Percentiles rank a stretch among this genome's conserved stretches.
Conservation (phyloP, 64 coral and sea anemone species). For the Porites australiensis region DNA sequence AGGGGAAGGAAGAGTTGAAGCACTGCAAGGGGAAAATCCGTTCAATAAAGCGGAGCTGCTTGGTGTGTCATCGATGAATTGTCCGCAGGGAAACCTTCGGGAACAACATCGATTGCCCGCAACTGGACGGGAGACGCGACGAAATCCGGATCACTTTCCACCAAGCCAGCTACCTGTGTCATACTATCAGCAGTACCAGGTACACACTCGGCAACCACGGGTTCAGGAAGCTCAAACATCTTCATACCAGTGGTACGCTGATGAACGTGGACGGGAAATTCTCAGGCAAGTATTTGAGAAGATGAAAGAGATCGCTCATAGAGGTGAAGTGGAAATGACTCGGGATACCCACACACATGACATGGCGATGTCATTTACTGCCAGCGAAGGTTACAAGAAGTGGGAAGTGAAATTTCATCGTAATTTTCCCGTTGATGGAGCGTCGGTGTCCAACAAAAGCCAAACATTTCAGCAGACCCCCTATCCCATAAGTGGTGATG, state of each 20-base stretch:
- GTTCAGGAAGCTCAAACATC: neutral
- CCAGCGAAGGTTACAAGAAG: neutral
- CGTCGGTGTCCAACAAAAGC: neutral
- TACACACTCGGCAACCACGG: neutral
- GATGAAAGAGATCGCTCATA: neutral
- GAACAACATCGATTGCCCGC: too few species aligned
- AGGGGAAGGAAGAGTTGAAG: neutral
- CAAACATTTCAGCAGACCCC: neutral
- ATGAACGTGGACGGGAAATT: neutral
- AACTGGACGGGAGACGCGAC: too few species aligned
- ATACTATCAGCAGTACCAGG: neutral
- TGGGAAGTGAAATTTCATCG: slow-evolving; percentile 9
- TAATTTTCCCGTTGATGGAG: neutral
- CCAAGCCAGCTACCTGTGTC: too few species aligned
- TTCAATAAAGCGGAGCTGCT: neutral
- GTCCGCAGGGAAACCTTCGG: too few species aligned
- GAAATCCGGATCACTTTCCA: too few species aligned
- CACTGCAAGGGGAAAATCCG: neutral
- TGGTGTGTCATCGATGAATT: too few species aligned
- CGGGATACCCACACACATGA: neutral
- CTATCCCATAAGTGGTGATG: too few species aligned
- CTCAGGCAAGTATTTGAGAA: neutral
- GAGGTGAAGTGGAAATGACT: neutral
- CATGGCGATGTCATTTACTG: neutral
- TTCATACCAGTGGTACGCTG: neutral